These are phyloP conservation scores for Ianthella basta DNA, from an alignment of 37 sponge, comb jelly and placozoan genomes.

Conservation along the genomic window DNA sequence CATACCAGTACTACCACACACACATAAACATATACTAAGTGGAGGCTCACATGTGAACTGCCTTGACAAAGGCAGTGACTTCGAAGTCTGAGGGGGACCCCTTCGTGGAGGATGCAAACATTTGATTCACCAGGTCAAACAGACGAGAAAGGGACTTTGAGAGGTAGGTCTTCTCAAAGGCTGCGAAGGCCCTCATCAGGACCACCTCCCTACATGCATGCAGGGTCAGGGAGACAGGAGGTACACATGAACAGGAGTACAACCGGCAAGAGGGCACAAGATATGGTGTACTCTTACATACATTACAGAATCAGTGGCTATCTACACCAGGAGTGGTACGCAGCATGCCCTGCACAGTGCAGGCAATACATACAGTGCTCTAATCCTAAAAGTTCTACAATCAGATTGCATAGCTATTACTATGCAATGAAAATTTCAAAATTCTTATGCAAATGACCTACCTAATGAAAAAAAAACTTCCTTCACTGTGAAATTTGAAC, in stretches of 20 bases:
- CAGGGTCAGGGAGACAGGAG: neutral
- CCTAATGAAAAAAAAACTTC: too few species aligned
- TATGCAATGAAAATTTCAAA: too few species aligned
- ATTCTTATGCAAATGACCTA: too few species aligned
- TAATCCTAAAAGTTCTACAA: too few species aligned
- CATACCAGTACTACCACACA: neutral
- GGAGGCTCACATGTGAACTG: conserved; percentile 51
- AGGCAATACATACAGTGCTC: too few species aligned
- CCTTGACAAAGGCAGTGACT: conserved; percentile 51
- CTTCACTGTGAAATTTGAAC: too few species aligned
- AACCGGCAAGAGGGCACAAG: too few species aligned
- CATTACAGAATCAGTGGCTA: neutral
- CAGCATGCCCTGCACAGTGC: too few species aligned
- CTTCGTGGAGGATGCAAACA: conserved; percentile 61
- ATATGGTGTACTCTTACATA: too few species aligned
- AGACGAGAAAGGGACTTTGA: conserved; percentile 83
- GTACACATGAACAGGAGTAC: too few species aligned
- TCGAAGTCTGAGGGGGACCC: conserved; percentile 72
- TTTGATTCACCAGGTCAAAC: conserved; percentile 79
- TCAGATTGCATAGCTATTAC: too few species aligned
- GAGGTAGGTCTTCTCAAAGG: conserved; percentile 89
- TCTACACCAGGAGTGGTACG: too few species aligned
- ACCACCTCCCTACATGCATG: conserved; percentile 40
- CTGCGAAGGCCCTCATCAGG: conserved; percentile 70
- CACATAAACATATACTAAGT: neutral